These are phyloP conservation scores for Tridacna crocea DNA, from an alignment of 2,888 invertebrate species.

Conservation along the genomic window DNA sequence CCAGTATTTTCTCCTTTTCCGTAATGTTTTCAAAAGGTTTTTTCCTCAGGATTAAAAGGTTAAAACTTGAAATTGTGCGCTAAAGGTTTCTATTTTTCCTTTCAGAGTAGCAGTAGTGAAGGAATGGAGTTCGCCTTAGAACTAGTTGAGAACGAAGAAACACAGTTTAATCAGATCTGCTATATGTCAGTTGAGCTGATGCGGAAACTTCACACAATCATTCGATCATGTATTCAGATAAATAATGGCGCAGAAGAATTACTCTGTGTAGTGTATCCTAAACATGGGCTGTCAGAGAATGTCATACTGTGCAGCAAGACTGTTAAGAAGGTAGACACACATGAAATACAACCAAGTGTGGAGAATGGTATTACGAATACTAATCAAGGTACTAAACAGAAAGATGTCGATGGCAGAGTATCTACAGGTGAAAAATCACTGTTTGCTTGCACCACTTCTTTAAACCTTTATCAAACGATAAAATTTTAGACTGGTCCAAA, in stretches of 20 bases:
- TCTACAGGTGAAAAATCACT: neutral
- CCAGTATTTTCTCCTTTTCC: no score
- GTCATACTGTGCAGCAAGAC: slow-evolving; percentile 20
- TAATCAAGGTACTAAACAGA: neutral
- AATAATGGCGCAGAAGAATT: slow-evolving; percentile 7
- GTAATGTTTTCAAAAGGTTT: no score
- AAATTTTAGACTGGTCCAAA: no score
- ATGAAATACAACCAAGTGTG: neutral
- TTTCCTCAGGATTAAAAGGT: no score
- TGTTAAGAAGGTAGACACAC: neutral
- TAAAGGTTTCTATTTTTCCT: neutral
- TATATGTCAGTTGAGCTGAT: slow-evolving; percentile 51
- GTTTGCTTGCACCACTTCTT: neutral
- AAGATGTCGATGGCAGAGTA: neutral
- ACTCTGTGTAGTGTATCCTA: slow-evolving; percentile 67
- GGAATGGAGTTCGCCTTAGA: neutral
- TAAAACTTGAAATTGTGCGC: no score
- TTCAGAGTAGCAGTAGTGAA: neutral
- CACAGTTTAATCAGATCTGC: slow-evolving; percentile 64
- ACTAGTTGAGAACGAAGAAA: neutral
- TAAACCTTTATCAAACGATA: no score
- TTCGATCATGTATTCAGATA: slow-evolving; percentile 59
- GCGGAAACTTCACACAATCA: slow-evolving; percentile 28
- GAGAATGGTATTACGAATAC: neutral
- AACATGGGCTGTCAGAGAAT: slow-evolving; percentile 12